A percentile compares a stretch with the other conserved stretches of the same genome.
Evolutionary conservation across 2,888 invertebrate genomes (phyloP).

Genomic region (Stegana nigrithorax): DNA sequence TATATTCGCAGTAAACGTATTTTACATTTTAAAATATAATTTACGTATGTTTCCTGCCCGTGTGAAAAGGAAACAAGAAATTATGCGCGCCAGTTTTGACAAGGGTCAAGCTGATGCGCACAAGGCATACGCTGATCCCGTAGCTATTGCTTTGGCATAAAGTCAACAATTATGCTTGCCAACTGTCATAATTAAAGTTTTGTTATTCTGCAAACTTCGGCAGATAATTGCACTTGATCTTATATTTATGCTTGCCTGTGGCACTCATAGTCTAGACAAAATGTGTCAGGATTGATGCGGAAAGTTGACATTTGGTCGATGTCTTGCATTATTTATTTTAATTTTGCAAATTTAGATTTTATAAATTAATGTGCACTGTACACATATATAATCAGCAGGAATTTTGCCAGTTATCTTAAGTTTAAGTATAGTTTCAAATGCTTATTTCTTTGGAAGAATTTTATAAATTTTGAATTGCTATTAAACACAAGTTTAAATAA

Average conservation of each 20-base stretch:
- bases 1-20: neutral
- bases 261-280: slow-evolving; percentile 49
- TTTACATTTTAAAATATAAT: neutral
- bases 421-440: too few relatives aligned
- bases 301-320: slow-evolving; percentile 48
- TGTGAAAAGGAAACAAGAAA: slow-evolving; percentile 8
- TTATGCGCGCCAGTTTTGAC: slow-evolving; percentile 20
- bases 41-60: neutral
- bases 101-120: neutral
- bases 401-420: too few relatives aligned
- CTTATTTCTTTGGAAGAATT: too few relatives aligned
- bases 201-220: slow-evolving; percentile 4
- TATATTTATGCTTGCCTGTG: slow-evolving; percentile 22
- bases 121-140: neutral
- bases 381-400: too few relatives aligned
- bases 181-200: slow-evolving; percentile 55
- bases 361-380: too few relatives aligned
- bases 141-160: neutral
- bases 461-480: too few relatives aligned
- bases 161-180: slow-evolving; percentile 31
- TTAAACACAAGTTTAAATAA: too few relatives aligned
- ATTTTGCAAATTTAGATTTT: neutral
- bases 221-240: neutral
- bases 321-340: neutral
- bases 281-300: slow-evolving; percentile 36